Evolutionary conservation across 2,113 vertebrate species (phyloP), one percentile per base, ranked within the genome.

Genomic region (Condylura cristata): DNA sequence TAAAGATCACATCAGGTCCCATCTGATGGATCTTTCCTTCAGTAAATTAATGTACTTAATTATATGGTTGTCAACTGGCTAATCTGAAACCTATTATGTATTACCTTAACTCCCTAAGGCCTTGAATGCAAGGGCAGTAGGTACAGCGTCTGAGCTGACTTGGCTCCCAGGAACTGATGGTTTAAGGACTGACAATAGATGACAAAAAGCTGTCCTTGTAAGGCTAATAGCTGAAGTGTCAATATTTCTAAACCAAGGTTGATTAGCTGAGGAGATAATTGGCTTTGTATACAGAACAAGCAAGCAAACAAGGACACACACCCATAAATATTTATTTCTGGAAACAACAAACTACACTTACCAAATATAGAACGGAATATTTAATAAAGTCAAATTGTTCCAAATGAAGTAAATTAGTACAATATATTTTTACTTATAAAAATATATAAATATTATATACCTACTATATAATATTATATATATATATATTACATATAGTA

Each of bases 331-430:
- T 75, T 81, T 75, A 82, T 86, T 79, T 83, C 8, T 76, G 24
- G 65, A 92, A 61, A 4, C 39, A 74, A 48, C 39, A 79, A 26
- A 46, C 6, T 80, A 0, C 30, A 51, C 71, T 66, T 81, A 78
- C 8, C 70, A 91, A 90, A 81, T 68, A 51, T 44, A 81, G 32
- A 81, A 82, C 56, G 18, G 32, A 18, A 2, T 68, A 70, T 78
- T 90, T 76, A 56, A 51, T 48, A 85, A 81, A 28, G 46, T 34
- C 41, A 86, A 78, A 61, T 63, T 95, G 5, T 78, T 92, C 6
- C 63, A 17, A 87, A 32, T 41, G 68, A 58, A 95, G 14, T 80
- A 51, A 75, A 84, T 93, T 86, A 53, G 30, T 89, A 74, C 93
- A 91, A 70, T 60, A 44, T 12, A 46, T 48, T 51, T n/a, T n/a